A percentile compares a stretch with the other conserved stretches of the same genome.
Evolutionary conservation across 2,888 invertebrate species (phyloP).

Genomic region (Malachius bipustulatus): DNA sequence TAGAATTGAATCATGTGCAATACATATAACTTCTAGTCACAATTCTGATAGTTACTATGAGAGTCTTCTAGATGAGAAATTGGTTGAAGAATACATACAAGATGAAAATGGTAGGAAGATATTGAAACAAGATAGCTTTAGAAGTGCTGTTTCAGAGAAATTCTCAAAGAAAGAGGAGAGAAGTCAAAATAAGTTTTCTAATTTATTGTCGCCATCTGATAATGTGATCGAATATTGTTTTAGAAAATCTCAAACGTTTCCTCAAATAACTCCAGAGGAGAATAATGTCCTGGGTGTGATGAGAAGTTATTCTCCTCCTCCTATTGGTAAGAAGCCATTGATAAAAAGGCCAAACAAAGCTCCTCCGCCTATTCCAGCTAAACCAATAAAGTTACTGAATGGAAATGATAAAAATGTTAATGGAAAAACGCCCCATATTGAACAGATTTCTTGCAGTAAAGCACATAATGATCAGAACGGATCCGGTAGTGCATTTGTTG

Average conservation of each 20-base stretch:
- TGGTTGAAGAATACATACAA: constrained; percentile 30
- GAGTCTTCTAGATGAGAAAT: constrained; percentile 30
- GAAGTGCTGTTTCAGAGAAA: constrained; percentile 18
- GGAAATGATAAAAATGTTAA: constrained; percentile 14
- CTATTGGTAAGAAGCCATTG: background rate
- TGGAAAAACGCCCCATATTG: too few relatives aligned
- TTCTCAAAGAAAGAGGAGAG: background rate
- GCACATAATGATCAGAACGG: too few relatives aligned
- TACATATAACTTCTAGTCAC: constrained; percentile 29
- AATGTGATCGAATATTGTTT: background rate
- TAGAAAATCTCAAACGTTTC: too few relatives aligned
- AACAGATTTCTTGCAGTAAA: too few relatives aligned
- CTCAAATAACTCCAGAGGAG: too few relatives aligned
- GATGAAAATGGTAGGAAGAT: constrained; percentile 27
- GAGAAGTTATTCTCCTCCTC: background rate
- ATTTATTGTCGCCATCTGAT: background rate
- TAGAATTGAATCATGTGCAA: constrained; percentile 6
- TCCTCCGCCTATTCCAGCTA: constrained; percentile 55
- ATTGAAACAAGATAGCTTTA: constrained; percentile 28
- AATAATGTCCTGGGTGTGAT: too few relatives aligned
- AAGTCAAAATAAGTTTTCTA: background rate
- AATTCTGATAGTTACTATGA: constrained; percentile 34
- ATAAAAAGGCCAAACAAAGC: constrained; percentile 37
- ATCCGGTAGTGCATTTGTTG: constrained; percentile 6
- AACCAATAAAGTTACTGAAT: constrained; percentile 36